These are phyloP conservation scores for Lasioglossum baleicum DNA, from an alignment of 1,140 invertebrate species.

Conservation along the genomic window DNA sequence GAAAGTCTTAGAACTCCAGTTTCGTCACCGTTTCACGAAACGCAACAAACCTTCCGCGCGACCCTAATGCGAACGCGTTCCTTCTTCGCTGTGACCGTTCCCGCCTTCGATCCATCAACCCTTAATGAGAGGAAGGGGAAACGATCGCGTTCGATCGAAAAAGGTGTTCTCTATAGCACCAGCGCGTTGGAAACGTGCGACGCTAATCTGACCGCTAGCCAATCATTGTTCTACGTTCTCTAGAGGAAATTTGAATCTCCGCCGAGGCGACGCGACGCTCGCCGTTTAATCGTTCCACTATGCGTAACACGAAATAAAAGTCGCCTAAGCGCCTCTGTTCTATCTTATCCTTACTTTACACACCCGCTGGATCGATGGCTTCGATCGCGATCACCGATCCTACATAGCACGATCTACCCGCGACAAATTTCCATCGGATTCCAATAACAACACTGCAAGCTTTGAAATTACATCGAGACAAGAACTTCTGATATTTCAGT, in stretches of 20 bases:
- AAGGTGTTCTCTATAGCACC: constrained; percentile 30
- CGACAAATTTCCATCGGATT: background rate
- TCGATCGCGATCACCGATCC: constrained; percentile 9
- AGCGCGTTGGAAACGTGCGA: constrained; percentile 40
- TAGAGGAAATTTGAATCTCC: constrained; percentile 45
- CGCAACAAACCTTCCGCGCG: background rate
- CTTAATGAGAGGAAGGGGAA: background rate
- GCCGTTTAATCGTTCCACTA: constrained; percentile 30
- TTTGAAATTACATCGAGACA: no score
- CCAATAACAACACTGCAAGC: no score
- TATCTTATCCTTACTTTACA: constrained; percentile 28
- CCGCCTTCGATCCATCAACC: background rate
- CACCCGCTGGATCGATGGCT: constrained; percentile 1
- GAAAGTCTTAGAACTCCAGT: no score
- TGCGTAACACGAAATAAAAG: constrained; percentile 45
- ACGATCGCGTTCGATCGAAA: background rate
- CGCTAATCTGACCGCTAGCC: constrained; percentile 38
- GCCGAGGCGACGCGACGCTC: background rate
- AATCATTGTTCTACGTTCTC: constrained; percentile 19
- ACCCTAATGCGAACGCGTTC: background rate
- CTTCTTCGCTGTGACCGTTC: background rate
- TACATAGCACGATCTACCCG: background rate
- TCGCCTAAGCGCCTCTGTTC: constrained; percentile 38
- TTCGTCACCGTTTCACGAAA: background rate
- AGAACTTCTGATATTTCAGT: no score